A percentile compares a stretch with the other conserved stretches of the same genome.
Evolutionary conservation across 2,888 invertebrate genomes (phyloP).

Genomic region (Camptogramma bilineatum): DNA sequence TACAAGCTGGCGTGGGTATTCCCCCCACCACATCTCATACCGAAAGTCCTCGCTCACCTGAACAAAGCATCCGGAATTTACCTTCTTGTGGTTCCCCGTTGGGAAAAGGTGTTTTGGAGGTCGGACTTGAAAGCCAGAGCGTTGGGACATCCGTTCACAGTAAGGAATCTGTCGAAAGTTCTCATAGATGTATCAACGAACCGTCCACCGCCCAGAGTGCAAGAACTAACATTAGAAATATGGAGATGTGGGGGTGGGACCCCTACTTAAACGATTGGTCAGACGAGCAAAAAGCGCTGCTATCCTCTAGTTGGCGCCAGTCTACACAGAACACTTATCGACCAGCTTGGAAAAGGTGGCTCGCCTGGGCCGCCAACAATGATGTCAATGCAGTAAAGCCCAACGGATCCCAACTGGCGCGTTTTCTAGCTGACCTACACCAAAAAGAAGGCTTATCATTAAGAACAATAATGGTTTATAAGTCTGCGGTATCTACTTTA

Average conservation of each 20-base stretch:
- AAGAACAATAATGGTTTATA: slow-evolving; percentile 10
- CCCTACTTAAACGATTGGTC: slow-evolving; percentile 33
- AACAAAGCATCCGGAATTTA: slow-evolving; percentile 42
- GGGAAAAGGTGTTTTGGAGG: slow-evolving; percentile 52
- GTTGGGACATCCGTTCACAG: slow-evolving; percentile 36
- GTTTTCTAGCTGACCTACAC: not conserved
- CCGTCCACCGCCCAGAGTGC: slow-evolving; percentile 35
- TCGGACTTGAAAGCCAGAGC: slow-evolving; percentile 49
- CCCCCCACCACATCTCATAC: not conserved
- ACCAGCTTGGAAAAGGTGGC: no score
- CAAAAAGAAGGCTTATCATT: slow-evolving; percentile 1
- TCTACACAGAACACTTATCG: slow-evolving; percentile 40
- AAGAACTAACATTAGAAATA: slow-evolving; percentile 37
- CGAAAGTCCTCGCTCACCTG: slow-evolving; percentile 26
- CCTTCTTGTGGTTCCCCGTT: slow-evolving; percentile 45
- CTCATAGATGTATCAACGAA: slow-evolving; percentile 41
- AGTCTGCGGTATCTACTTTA: slow-evolving; percentile 1
- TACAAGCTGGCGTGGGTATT: slow-evolving; percentile 14
- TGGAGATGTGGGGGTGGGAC: slow-evolving; percentile 50
- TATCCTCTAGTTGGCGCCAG: slow-evolving; percentile 35
- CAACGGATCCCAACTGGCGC: slow-evolving; percentile 6
- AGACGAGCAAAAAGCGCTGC: slow-evolving; percentile 26
- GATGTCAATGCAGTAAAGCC: slow-evolving; percentile 27
- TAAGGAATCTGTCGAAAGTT: slow-evolving; percentile 28
- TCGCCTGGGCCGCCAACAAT: slow-evolving; percentile 32